Conservation (phyloP, 2,113 vertebrate species). For the Clarias macrocephalus region DNA sequence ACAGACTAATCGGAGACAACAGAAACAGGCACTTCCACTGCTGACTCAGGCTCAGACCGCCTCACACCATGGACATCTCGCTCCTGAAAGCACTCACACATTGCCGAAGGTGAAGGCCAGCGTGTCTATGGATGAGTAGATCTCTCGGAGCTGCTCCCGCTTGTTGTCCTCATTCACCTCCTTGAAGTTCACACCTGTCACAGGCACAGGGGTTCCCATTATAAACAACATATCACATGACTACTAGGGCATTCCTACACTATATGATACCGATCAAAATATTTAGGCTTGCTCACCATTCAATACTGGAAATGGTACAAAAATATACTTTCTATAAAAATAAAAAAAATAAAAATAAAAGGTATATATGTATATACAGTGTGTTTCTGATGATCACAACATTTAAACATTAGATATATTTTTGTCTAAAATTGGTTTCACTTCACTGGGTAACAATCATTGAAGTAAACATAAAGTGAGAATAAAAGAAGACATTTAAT, state of each 20-base stretch:
- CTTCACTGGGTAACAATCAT: too few species aligned
- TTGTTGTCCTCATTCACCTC: constrained; percentile 94
- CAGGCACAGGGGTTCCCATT: constrained; percentile 42
- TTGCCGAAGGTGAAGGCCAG: constrained; percentile 98
- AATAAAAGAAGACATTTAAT: too few species aligned
- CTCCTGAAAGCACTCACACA: constrained; percentile 82
- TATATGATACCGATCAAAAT: neutral
- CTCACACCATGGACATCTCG: constrained; percentile 19
- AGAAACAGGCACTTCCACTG: constrained; percentile 40
- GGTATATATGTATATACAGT: too few species aligned
- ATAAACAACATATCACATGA: neutral
- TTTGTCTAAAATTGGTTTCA: too few species aligned
- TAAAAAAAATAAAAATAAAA: too few species aligned
- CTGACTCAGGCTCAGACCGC: constrained; percentile 40
- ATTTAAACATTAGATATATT: too few species aligned
- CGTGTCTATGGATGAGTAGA: constrained; percentile 90
- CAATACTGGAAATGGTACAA: neutral
- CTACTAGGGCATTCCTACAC: neutral
- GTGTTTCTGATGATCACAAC: too few species aligned
- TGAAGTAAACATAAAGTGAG: too few species aligned
- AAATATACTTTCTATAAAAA: too few species aligned
- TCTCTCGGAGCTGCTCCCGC: constrained; percentile 85
- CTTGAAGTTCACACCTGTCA: constrained; percentile 91
- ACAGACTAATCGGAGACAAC: constrained; percentile 31
- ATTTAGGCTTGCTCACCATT: neutral